Conservation (phyloP, 2,888 invertebrate genomes). For the Caenorhabditis uteleia region DNA sequence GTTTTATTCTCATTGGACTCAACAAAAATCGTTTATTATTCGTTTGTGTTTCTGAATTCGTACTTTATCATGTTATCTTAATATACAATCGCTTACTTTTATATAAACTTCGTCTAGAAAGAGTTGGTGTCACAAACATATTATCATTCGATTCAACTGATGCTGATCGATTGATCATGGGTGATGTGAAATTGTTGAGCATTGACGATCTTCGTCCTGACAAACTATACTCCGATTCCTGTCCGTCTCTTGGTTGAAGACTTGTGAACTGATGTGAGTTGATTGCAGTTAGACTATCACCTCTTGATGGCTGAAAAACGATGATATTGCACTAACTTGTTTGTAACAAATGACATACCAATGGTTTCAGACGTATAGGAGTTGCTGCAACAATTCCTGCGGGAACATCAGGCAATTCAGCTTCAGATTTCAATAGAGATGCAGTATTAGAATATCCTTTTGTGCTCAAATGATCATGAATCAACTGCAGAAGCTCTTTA, state of each 20-base stretch:
- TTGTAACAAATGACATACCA: constrained; percentile 25
- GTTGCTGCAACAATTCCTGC: constrained; percentile 42
- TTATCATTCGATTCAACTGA: constrained; percentile 19
- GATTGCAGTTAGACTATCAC: too few relatives aligned
- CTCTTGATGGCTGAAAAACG: too few relatives aligned
- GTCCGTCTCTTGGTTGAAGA: not conserved
- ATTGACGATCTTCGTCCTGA: constrained; percentile 1
- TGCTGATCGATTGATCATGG: constrained; percentile 3
- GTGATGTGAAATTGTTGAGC: constrained; percentile 1
- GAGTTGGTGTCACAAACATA: constrained; percentile 26
- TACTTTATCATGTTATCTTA: too few relatives aligned
- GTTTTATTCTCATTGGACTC: constrained; percentile 3
- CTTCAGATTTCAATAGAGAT: constrained; percentile 38
- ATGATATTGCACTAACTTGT: constrained; percentile 6
- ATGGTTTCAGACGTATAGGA: constrained; percentile 19
- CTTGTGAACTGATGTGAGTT: too few relatives aligned
- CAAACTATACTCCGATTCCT: constrained; percentile 13
- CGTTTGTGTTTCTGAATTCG: not conserved
- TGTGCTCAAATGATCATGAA: constrained; percentile 75
- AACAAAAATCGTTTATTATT: not conserved
- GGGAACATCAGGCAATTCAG: constrained; percentile 54
- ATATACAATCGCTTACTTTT: constrained; percentile 6
- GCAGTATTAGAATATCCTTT: constrained; percentile 39
- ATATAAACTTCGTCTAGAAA: constrained; percentile 1
- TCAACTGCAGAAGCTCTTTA: constrained; percentile 87